A percentile compares a stretch with the other conserved stretches of the same genome.
Conservation (phyloP, 2,797 vertebrate species). For the Macropodus opercularis region DNA sequence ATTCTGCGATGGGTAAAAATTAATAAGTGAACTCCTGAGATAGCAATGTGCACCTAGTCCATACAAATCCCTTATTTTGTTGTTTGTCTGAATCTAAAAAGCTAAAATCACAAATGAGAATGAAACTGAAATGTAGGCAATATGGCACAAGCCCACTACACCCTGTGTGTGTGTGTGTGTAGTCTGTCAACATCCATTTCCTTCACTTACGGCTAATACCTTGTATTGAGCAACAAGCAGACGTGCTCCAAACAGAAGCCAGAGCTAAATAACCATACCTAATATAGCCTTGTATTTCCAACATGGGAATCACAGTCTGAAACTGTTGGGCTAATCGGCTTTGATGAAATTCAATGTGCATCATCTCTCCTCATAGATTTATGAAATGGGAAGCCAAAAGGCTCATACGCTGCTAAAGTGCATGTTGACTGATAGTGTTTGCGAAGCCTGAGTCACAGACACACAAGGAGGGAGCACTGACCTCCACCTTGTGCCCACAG, state of each 20-base stretch:
- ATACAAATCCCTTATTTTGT: too few species aligned
- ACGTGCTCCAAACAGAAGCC: slow-evolving; percentile 69
- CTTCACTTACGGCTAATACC: slow-evolving; percentile 78
- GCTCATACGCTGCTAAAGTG: slow-evolving; percentile 58
- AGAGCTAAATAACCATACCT: slow-evolving; percentile 69
- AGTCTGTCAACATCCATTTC: slow-evolving; percentile 79
- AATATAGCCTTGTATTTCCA: slow-evolving; percentile 71
- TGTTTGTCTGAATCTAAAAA: slow-evolving; percentile 26
- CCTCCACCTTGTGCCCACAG: background rate
- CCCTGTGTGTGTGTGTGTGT: slow-evolving; percentile 37
- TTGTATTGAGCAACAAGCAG: slow-evolving; percentile 78
- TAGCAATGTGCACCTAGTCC: too few species aligned
- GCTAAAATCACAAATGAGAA: slow-evolving; percentile 19
- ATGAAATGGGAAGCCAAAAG: slow-evolving; percentile 46
- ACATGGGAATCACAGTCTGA: slow-evolving; percentile 66
- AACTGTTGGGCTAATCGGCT: slow-evolving; percentile 69
- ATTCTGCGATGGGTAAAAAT: slow-evolving; percentile 41
- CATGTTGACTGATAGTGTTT: slow-evolving; percentile 68
- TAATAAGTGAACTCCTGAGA: background rate
- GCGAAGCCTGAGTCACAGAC: slow-evolving; percentile 36
- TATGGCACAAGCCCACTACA: slow-evolving; percentile 39
- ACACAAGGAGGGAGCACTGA: slow-evolving; percentile 31
- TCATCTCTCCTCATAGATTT: slow-evolving; percentile 59
- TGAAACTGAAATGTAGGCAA: slow-evolving; percentile 39
- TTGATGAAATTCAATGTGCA: slow-evolving; percentile 72